phyloP scores from a whole-genome alignment of 2,797 vertebrate species.

The Nyctibius grandis region DNA sequence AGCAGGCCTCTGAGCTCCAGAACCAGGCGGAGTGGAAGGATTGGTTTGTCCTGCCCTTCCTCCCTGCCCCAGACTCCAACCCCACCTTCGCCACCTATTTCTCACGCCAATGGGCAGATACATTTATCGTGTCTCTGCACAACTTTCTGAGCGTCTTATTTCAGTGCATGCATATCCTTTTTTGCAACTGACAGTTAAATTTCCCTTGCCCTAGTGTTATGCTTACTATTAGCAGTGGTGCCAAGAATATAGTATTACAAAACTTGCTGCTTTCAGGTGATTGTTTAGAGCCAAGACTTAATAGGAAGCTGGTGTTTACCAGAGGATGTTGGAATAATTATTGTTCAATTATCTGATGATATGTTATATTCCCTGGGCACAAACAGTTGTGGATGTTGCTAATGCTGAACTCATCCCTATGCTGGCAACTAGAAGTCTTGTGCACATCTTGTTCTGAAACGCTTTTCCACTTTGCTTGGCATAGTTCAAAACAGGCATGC shows the following conservation, averaged over 20 bases:
- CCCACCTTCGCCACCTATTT: constrained; percentile 90
- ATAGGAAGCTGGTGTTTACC: background rate
- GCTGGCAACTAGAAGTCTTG: background rate
- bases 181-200: background rate
- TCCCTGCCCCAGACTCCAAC: constrained; percentile 87
- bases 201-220: background rate
- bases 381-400: background rate
- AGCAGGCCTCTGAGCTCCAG: constrained; percentile 89
- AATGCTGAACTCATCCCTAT: background rate
- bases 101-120: constrained; percentile 95
- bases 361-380: background rate
- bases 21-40: constrained; percentile 93
- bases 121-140: constrained; percentile 94
- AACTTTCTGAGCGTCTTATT: constrained; percentile 97
- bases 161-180: constrained; percentile 99
- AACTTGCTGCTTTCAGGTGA: background rate
- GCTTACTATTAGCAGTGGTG: background rate
- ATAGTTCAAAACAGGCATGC: background rate
- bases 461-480: background rate
- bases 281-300: background rate
- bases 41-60: constrained; percentile 94
- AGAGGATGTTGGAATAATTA: background rate
- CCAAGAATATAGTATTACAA: background rate
- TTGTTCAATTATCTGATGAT: background rate
- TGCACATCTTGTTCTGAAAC: background rate